These are phyloP conservation scores for Leptopilina myrica DNA, from an alignment of 2,888 invertebrate species.

Conservation along the genomic window DNA sequence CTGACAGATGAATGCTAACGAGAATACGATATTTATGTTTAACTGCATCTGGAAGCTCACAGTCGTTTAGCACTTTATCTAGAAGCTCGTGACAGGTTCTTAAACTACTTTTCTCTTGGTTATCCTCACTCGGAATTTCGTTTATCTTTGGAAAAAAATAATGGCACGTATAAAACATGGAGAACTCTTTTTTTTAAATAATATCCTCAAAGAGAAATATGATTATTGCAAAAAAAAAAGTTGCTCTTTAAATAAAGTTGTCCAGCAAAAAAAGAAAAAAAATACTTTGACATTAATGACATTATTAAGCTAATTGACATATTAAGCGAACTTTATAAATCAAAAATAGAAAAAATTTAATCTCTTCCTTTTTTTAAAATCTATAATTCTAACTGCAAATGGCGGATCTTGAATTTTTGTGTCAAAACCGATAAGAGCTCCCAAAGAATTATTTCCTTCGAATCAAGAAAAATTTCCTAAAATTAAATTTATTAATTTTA, in stretches of 20 bases:
- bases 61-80: conserved; percentile 36
- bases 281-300: not conserved
- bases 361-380: not conserved
- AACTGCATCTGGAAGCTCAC: conserved; percentile 36
- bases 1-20: conserved; percentile 41
- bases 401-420: too few relatives aligned
- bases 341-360: too few relatives aligned
- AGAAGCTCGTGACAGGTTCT: conserved; percentile 39
- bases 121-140: conserved; percentile 23
- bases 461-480: too few relatives aligned
- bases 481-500: too few relatives aligned
- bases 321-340: too few relatives aligned
- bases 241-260: too few relatives aligned
- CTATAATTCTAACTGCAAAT: not conserved
- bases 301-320: not conserved
- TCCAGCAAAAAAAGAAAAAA: too few relatives aligned
- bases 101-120: conserved; percentile 26
- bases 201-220: not conserved
- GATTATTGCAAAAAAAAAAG: too few relatives aligned
- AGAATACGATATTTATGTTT: conserved; percentile 41
- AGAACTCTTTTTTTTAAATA: not conserved
- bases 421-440: too few relatives aligned
- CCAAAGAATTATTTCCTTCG: too few relatives aligned
- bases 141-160: conserved; percentile 12
- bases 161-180: conserved; percentile 3